These are phyloP conservation scores for Rhea americana DNA, from an alignment of 2,113 vertebrate species.

Conservation along the genomic window DNA sequence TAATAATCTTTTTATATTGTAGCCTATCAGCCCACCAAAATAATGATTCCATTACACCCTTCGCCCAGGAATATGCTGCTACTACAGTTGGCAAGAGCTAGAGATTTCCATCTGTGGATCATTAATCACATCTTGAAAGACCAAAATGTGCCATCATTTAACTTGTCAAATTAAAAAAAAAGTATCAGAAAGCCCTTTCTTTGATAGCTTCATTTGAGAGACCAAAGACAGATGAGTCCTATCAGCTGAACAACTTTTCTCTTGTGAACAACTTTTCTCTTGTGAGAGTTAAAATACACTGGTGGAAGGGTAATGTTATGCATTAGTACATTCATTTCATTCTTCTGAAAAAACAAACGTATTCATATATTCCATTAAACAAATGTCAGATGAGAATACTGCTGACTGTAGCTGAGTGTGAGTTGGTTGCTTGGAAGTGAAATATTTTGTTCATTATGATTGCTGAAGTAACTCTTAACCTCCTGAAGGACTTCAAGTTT, in stretches of 20 bases:
- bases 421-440: not conserved
- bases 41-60: not conserved
- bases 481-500: not conserved
- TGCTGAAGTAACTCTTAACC: not conserved
- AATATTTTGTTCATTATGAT: not conserved
- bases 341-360: not conserved
- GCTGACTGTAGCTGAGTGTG: not conserved
- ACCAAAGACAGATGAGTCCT: not conserved
- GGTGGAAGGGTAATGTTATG: not conserved
- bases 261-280: not conserved
- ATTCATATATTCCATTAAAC: not conserved
- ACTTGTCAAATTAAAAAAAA: not conserved
- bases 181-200: not conserved
- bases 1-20: not conserved
- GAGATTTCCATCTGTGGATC: not conserved
- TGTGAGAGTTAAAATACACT: not conserved
- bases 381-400: not conserved
- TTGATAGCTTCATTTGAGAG: not conserved
- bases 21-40: not conserved
- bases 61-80: not conserved
- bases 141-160: not conserved
- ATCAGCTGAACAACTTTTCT: not conserved
- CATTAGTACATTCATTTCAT: not conserved
- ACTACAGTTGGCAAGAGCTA: not conserved
- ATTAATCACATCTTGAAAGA: not conserved